Evolutionary conservation across 2,888 invertebrate species (phyloP).

Genomic region (Drosophila paracracens): DNA sequence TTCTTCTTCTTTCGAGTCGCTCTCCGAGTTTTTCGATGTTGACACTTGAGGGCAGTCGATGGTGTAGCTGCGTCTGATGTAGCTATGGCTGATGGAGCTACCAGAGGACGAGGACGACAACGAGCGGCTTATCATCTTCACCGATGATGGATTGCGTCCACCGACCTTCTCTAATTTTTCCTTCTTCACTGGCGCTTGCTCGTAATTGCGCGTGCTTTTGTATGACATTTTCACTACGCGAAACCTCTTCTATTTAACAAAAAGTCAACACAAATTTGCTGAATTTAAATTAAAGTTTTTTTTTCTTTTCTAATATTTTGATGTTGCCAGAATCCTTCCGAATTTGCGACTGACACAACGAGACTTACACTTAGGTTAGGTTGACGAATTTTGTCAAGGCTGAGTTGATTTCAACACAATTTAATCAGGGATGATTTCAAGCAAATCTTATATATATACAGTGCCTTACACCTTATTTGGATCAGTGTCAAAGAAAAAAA

Average conservation of each 20-base stretch:
- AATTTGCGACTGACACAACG: neutral
- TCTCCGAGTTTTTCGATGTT: neutral
- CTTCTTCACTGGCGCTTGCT: neutral
- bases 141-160: too few relatives aligned
- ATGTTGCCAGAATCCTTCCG: too few relatives aligned
- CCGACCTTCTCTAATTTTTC: neutral
- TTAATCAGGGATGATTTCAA: too few relatives aligned
- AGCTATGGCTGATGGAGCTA: neutral
- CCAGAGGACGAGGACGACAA: too few relatives aligned
- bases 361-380: neutral
- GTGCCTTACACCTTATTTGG: too few relatives aligned
- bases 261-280: neutral
- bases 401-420: neutral
- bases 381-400: neutral
- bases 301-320: neutral
- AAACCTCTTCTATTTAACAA: neutral
- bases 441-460: neutral
- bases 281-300: neutral
- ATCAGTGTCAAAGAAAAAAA: too few relatives aligned
- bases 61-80: neutral
- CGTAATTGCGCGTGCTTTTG: neutral
- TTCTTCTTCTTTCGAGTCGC: neutral
- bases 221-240: neutral
- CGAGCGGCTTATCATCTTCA: neutral
- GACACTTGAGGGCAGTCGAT: neutral